phyloP scores from a whole-genome alignment of 2,888 invertebrate species.

The Sclerodermus sp. region DNA sequence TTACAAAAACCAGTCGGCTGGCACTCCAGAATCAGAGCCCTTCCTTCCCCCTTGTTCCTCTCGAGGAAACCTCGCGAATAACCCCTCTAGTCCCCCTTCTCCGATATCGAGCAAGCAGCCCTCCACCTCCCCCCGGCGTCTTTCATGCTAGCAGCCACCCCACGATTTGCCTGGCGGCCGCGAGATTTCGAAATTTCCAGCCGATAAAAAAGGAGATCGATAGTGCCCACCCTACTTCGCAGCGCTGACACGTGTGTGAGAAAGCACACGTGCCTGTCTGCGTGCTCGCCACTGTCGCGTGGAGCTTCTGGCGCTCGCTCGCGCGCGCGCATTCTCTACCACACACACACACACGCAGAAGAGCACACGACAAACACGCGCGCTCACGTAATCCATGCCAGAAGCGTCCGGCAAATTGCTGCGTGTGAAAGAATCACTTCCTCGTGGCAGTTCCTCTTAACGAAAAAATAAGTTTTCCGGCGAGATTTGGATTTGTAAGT shows the following conservation, averaged over 20 bases:
- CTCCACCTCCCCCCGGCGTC: not conserved
- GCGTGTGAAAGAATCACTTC: too few relatives aligned
- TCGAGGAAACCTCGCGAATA: slow-evolving; percentile 11
- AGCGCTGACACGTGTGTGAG: too few relatives aligned
- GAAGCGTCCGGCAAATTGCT: too few relatives aligned
- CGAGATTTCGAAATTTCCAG: slow-evolving; percentile 27
- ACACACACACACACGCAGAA: not conserved
- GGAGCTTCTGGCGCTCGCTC: too few relatives aligned
- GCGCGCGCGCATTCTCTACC: not conserved
- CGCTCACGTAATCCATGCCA: too few relatives aligned
- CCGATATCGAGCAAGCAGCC: slow-evolving; percentile 1
- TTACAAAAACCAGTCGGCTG: slow-evolving; percentile 1
- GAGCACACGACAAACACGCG: too few relatives aligned
- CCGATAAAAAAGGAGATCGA: slow-evolving; percentile 31
- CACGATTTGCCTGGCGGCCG: not conserved
- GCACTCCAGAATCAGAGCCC: not conserved
- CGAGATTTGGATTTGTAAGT: too few relatives aligned
- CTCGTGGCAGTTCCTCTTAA: too few relatives aligned
- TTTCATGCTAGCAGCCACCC: not conserved
- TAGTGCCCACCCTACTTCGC: not conserved
- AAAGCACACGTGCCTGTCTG: too few relatives aligned
- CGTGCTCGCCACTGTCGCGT: too few relatives aligned
- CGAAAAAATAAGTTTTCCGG: too few relatives aligned
- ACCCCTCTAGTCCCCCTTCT: slow-evolving; percentile 5
- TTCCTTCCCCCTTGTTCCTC: slow-evolving; percentile 7